Base-by-base conservation (phyloP, 1,140 invertebrate genomes). In the Batillaria attramentaria region DNA sequence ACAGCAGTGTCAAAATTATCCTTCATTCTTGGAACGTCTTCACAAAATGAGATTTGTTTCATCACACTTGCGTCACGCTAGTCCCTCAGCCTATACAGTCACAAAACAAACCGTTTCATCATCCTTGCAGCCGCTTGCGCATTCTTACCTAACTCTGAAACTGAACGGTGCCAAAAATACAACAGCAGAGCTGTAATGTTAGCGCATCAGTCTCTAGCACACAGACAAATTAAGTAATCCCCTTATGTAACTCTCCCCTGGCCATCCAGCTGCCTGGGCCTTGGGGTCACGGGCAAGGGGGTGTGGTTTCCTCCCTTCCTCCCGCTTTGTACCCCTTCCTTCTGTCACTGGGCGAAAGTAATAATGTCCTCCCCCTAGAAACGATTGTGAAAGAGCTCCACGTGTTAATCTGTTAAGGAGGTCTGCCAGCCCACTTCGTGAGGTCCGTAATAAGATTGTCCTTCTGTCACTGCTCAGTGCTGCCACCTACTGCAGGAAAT, bases 221-320 rank as follows among this genome's bases (percentile, higher is more conserved):
- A 24, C 31, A 35, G 62, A 65, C 62, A 65, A 65, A 65, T 65
- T 65, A 65, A 65, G 62, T 35, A 31, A 33, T 31, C 6, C 62
- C 4, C 62, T 65, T 65, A 65, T 65, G 62, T 65, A 65, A 65
- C 37, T 65, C 62, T 65, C 62, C 6, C 62, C 62, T 65, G 31
- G 31, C 62, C 62, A 31, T 35, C 33, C n/a, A n/a, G 28, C 62
- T 65, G 62, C 37, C 62, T 33, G 0, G 13, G 31, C 24, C 24
- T 24, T 50, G 24, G 62, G 62, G 62, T 35, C 62, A 65, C 31
- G 37, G 31, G 31, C 31, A 35, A 65, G 37, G 62, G 62, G 62
- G 62, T 35, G 62, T 31, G 13, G n/a, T 20, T 65, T 5, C 33
- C 31, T 35, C 37, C 62, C 33, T 35, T 20, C 62, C 57, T 24